Evolutionary conservation across 2,797 vertebrate genomes (phyloP).

Genomic region (Centropyge bicolor): DNA sequence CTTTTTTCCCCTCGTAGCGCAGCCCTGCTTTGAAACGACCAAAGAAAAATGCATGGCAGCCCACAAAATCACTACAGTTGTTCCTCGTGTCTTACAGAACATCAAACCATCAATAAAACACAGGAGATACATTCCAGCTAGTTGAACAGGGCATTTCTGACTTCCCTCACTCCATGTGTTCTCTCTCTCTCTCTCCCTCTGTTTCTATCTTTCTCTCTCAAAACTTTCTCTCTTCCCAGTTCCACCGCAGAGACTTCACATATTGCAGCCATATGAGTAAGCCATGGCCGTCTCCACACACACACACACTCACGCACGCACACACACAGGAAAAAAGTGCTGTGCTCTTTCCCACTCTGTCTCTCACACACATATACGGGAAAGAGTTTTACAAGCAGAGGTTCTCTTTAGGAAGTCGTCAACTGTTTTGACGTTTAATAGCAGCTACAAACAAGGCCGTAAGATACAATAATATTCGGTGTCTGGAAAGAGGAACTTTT

Average conservation of each 20-base stretch:
- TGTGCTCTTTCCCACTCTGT: conserved; percentile 61
- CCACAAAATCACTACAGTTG: conserved; percentile 82
- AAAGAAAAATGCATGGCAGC: conserved; percentile 77
- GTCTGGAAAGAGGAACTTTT: conserved; percentile 53
- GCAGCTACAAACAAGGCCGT: conserved; percentile 75
- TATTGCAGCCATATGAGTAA: conserved; percentile 84
- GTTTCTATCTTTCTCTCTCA: conserved; percentile 50
- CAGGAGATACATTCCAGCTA: conserved; percentile 80
- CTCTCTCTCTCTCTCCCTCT: conserved; percentile 49
- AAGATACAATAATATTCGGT: conserved; percentile 75
- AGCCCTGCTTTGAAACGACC: conserved; percentile 64
- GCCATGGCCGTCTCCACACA: conserved; percentile 68
- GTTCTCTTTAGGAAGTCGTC: conserved; percentile 83
- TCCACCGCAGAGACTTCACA: conserved; percentile 81
- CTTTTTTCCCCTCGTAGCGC: conserved; percentile 30
- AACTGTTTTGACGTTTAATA: conserved; percentile 83
- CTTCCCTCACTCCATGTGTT: conserved; percentile 76
- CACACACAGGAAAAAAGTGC: conserved; percentile 57
- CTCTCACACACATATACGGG: conserved; percentile 38
- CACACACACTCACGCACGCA: conserved; percentile 45
- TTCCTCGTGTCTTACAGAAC: conserved; percentile 80
- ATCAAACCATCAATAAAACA: conserved; percentile 84
- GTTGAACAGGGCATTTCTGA: conserved; percentile 80
- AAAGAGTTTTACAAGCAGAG: conserved; percentile 80
- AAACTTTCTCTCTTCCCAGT: conserved; percentile 80